These are phyloP conservation scores for Neuroterus valhalla DNA, from an alignment of 1,140 invertebrate species.

Conservation along the genomic window DNA sequence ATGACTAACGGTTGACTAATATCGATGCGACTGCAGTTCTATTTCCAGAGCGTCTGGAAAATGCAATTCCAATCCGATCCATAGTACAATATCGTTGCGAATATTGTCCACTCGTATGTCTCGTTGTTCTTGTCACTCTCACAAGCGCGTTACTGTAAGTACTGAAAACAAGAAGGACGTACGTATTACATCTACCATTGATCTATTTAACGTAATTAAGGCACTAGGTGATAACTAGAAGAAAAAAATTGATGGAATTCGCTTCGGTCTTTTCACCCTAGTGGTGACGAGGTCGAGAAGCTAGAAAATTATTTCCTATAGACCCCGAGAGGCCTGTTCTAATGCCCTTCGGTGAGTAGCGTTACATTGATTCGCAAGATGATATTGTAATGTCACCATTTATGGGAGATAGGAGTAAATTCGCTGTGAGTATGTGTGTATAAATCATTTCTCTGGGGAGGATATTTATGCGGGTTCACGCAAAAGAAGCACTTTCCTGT, in stretches of 20 bases:
- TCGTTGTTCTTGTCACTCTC: slow-evolving; percentile 72
- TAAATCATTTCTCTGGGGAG: slow-evolving; percentile 57
- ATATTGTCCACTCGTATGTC: slow-evolving; percentile 74
- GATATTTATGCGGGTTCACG: slow-evolving; percentile 53
- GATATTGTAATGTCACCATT: slow-evolving; percentile 50
- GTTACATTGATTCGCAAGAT: slow-evolving; percentile 60
- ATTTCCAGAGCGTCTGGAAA: slow-evolving; percentile 76
- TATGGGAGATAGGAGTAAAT: slow-evolving; percentile 53
- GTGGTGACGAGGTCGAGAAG: slow-evolving; percentile 56
- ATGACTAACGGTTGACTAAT: slow-evolving; percentile 67
- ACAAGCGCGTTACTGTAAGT: slow-evolving; percentile 75
- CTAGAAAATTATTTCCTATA: slow-evolving; percentile 49
- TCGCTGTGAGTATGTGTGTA: slow-evolving; percentile 70
- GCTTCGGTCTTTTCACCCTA: slow-evolving; percentile 57
- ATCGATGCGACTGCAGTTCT: slow-evolving; percentile 73
- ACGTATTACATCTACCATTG: slow-evolving; percentile 71
- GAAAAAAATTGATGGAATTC: slow-evolving; percentile 51
- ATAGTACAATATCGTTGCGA: slow-evolving; percentile 75
- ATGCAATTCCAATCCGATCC: slow-evolving; percentile 74
- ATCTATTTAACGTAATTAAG: slow-evolving; percentile 70
- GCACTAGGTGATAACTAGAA: slow-evolving; percentile 65
- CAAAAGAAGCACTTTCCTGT: slow-evolving; percentile 67
- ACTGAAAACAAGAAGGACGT: slow-evolving; percentile 73
- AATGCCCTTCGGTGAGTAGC: slow-evolving; percentile 70
- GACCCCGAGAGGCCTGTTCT: slow-evolving; percentile 64